Percentiles rank a stretch among this genome's conserved stretches.
Evolutionary conservation across 2,797 vertebrate genomes (phyloP).

Genomic region (Pangasius krempfi): DNA sequence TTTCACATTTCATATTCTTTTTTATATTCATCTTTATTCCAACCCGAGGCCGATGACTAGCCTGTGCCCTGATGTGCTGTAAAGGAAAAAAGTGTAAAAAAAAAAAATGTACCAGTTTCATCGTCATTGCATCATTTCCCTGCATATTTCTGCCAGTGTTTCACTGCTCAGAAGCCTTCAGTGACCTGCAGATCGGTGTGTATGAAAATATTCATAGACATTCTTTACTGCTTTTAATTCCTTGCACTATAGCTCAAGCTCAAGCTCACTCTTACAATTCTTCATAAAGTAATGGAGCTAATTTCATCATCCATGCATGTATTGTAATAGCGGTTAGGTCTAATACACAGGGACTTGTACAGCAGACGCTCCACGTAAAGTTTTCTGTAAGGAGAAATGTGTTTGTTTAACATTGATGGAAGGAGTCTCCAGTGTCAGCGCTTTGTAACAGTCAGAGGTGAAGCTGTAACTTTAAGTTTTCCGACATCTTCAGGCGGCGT

Average conservation of each 20-base stretch:
- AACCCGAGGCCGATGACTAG: constrained; percentile 32
- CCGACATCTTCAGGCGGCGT: no score
- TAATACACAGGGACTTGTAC: background rate
- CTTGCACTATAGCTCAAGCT: background rate
- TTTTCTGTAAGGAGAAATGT: background rate
- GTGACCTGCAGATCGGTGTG: background rate
- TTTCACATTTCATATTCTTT: constrained; percentile 43
- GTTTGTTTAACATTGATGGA: background rate
- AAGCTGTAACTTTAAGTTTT: background rate
- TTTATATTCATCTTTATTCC: constrained; percentile 52
- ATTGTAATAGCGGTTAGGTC: background rate
- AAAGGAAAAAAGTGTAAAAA: background rate
- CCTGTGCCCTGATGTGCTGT: constrained; percentile 33
- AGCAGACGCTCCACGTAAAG: background rate
- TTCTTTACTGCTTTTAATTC: background rate
- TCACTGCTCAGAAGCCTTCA: background rate
- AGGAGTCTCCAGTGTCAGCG: background rate
- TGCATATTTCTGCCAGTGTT: constrained; percentile 3
- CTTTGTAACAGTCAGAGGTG: background rate
- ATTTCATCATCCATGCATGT: background rate
- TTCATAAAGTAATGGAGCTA: background rate
- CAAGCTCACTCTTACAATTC: background rate
- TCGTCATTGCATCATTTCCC: constrained; percentile 50
- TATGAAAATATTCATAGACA: background rate
- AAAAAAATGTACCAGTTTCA: constrained; percentile 37